These are phyloP conservation scores for Kryptopterus vitreolus DNA, from an alignment of 2,797 vertebrate species.

Conservation along the genomic window DNA sequence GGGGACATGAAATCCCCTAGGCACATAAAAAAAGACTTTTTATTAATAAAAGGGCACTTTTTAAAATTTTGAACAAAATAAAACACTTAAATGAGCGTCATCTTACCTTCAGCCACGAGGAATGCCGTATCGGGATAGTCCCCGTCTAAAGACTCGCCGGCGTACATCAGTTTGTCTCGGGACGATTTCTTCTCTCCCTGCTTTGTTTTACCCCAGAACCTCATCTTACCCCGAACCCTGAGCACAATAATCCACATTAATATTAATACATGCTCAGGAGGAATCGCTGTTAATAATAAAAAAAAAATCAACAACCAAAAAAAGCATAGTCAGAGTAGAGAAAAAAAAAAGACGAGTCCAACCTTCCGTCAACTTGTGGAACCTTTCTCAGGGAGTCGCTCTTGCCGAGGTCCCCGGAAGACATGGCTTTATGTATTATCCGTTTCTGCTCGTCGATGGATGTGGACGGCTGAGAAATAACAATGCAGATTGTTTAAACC, in stretches of 20 bases:
- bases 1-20: constrained; percentile 68
- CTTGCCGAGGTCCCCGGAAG: constrained; percentile 89
- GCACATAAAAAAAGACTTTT: not conserved
- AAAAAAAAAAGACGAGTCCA: not conserved
- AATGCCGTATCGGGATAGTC: constrained; percentile 42
- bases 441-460: constrained; percentile 72
- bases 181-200: constrained; percentile 86
- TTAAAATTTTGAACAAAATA: no score
- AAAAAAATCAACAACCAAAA: no score
- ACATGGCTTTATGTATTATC: constrained; percentile 88
- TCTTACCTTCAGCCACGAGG: constrained; percentile 47
- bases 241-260: not conserved
- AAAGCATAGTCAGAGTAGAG: no score
- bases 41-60: no score
- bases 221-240: constrained; percentile 87
- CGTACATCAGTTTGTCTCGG: constrained; percentile 75
- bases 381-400: constrained; percentile 76
- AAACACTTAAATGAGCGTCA: not conserved
- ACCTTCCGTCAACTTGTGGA: constrained; percentile 85
- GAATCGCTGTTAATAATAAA: no score
- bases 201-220: constrained; percentile 92
- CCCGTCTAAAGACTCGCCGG: constrained; percentile 34
- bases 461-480: constrained; percentile 40
- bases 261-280: not conserved
- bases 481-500: not conserved